Evolutionary conservation across 2,797 vertebrate genomes (phyloP).

Genomic region (Cercopithecus hamlyni): DNA sequence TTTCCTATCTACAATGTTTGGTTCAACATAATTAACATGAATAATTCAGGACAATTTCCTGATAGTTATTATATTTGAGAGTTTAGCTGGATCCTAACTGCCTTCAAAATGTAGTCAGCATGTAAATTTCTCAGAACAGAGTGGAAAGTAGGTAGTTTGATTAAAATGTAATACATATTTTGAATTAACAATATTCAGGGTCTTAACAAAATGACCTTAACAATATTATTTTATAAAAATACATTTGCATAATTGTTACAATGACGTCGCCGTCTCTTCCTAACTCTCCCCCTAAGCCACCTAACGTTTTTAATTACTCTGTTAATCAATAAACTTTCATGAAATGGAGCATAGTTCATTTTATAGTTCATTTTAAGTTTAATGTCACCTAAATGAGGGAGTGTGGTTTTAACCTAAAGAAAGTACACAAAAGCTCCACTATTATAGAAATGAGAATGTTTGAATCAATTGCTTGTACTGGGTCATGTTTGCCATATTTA

Average conservation of each 20-base stretch:
- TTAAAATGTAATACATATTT: slow-evolving; percentile 84
- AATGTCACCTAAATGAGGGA: neutral
- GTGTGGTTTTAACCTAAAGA: slow-evolving; percentile 20
- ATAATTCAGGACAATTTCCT: slow-evolving; percentile 86
- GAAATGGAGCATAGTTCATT: neutral
- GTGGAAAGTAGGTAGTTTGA: slow-evolving; percentile 76
- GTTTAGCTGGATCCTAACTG: slow-evolving; percentile 84
- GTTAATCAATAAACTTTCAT: slow-evolving; percentile 7
- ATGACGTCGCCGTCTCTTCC: slow-evolving; percentile 23
- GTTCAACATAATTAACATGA: slow-evolving; percentile 86
- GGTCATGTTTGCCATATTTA: neutral
- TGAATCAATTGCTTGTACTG: neutral
- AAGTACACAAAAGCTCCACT: neutral
- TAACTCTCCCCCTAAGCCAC: neutral
- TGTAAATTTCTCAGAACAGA: slow-evolving; percentile 80
- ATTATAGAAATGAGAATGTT: neutral
- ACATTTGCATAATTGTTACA: slow-evolving; percentile 75
- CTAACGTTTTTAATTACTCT: slow-evolving; percentile 22
- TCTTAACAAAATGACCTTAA: slow-evolving; percentile 80
- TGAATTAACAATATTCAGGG: slow-evolving; percentile 80
- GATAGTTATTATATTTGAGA: slow-evolving; percentile 86
- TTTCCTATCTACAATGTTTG: slow-evolving; percentile 82
- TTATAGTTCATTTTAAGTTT: slow-evolving; percentile 23
- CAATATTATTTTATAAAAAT: slow-evolving; percentile 60
- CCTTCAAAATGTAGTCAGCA: slow-evolving; percentile 80